Evolutionary conservation across 2,888 invertebrate genomes (phyloP).

Genomic region (Drosophila conformis): DNA sequence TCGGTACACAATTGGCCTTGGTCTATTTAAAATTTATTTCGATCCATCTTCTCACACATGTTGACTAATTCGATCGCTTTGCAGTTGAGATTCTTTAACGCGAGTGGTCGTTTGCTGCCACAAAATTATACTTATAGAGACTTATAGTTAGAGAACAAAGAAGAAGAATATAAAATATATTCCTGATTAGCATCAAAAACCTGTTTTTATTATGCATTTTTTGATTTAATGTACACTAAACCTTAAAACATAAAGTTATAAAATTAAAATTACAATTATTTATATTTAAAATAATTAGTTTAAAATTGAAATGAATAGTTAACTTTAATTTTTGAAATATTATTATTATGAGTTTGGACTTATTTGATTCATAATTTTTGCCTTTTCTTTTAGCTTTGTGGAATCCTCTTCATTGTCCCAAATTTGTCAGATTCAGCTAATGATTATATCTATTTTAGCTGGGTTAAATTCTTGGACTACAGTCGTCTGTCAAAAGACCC

Average conservation of each 20-base stretch:
- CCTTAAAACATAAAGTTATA: too few species aligned
- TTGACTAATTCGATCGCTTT: background rate
- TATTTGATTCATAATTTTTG: background rate
- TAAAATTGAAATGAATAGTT: background rate
- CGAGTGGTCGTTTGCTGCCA: too few species aligned
- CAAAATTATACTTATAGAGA: background rate
- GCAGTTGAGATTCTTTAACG: background rate
- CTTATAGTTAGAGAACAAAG: background rate
- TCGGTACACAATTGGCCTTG: background rate
- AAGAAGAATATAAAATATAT: background rate
- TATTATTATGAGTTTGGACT: background rate
- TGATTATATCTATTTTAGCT: background rate
- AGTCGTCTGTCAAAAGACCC: accelerated
- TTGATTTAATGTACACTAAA: too few species aligned
- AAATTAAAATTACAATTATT: background rate
- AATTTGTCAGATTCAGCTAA: background rate
- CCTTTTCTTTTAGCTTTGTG: background rate
- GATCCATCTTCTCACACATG: background rate
- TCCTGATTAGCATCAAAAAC: background rate
- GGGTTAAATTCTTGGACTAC: background rate
- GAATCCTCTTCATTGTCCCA: background rate
- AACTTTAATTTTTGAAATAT: background rate
- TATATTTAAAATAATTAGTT: background rate
- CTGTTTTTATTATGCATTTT: too few species aligned
- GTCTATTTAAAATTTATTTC: background rate